These are phyloP conservation scores for Platichthys stellatus DNA, from an alignment of 2,113 vertebrate species.

Conservation along the genomic window DNA sequence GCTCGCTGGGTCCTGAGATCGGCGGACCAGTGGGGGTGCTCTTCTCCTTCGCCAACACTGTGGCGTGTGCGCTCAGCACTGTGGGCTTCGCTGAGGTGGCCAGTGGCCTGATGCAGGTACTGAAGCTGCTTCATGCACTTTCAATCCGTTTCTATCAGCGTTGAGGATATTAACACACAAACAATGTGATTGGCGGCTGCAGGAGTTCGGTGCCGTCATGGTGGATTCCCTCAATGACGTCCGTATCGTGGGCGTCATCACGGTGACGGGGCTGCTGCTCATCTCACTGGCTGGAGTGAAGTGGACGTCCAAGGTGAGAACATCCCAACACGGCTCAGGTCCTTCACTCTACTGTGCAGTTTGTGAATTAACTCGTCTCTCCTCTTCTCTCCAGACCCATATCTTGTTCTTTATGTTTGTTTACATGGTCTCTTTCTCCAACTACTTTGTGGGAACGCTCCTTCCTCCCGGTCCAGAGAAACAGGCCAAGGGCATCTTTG, in stretches of 20 bases:
- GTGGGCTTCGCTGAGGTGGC: conserved; percentile 81
- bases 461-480: conserved; percentile 67
- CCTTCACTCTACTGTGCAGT: too few relatives aligned
- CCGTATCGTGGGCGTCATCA: conserved; percentile 77
- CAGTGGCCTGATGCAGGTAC: conserved; percentile 73
- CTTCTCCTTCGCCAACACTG: conserved; percentile 79
- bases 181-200: neutral
- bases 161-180: neutral
- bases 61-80: conserved; percentile 79
- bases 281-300: conserved; percentile 81
- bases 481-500: conserved; percentile 80
- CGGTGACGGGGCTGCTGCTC: conserved; percentile 72
- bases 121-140: too few relatives aligned
- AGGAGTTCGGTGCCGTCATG: conserved; percentile 75
- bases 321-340: neutral
- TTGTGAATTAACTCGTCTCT: too few relatives aligned
- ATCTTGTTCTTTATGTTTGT: conserved; percentile 80
- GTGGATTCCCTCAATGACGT: conserved; percentile 72
- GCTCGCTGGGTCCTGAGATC: conserved; percentile 77
- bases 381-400: conserved; percentile 70
- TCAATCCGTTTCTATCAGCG: neutral
- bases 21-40: conserved; percentile 78
- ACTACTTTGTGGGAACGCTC: conserved; percentile 80
- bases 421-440: conserved; percentile 76
- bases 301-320: conserved; percentile 80